A percentile compares a stretch with the other conserved stretches of the same genome.
Conservation (phyloP, 2,888 invertebrate species). For the Lithophane ornitopus region DNA sequence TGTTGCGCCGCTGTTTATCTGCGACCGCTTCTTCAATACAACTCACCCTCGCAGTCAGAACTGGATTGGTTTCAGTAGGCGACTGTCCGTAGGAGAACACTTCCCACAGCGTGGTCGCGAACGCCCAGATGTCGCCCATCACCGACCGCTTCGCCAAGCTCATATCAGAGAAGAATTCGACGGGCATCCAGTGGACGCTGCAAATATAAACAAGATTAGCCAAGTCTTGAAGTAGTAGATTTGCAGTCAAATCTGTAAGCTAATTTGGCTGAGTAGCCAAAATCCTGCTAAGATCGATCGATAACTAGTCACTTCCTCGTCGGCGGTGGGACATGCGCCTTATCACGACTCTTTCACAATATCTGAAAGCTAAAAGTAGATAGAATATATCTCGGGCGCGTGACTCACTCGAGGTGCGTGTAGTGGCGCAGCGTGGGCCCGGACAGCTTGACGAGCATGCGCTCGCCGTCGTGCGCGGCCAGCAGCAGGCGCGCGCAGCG, state of each 20-base stretch:
- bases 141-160: conserved; percentile 92
- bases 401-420: conserved; percentile 91
- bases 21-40: not conserved
- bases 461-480: conserved; percentile 92
- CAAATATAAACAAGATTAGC: conserved; percentile 37
- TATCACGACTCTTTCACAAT: not conserved
- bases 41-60: conserved; percentile 84
- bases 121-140: conserved; percentile 97
- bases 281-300: not conserved
- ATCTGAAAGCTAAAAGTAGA: not conserved
- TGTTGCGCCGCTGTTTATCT: not conserved
- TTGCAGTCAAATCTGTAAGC: too few species aligned
- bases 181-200: conserved; percentile 97
- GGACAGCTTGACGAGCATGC: conserved; percentile 94
- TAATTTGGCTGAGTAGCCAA: not conserved
- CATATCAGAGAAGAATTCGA: conserved; percentile 94
- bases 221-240: not conserved
- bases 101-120: conserved; percentile 98
- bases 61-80: conserved; percentile 85
- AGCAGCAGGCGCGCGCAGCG: conserved; percentile 95
- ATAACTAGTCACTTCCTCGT: too few species aligned
- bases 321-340: too few species aligned
- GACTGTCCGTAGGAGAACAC: conserved; percentile 95
- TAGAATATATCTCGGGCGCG: not conserved
- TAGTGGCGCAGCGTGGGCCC: conserved; percentile 95